phyloP scores from a whole-genome alignment of 2,888 invertebrate species.

The Pristionchus arcanus region DNA sequence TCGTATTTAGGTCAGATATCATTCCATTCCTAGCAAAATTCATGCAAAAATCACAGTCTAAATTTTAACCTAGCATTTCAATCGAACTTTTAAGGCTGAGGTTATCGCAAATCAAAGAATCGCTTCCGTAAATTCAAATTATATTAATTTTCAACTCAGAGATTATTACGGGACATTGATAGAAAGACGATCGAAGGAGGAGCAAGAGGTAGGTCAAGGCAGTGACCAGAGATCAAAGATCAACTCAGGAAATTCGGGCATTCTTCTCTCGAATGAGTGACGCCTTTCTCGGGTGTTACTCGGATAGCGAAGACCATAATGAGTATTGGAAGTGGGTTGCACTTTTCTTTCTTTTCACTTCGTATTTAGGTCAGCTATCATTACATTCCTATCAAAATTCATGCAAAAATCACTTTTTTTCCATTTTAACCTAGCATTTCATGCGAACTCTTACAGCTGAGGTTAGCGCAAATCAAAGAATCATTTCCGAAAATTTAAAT shows the following conservation, averaged over 20 bases:
- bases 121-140: too few relatives aligned
- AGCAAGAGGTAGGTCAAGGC: slow-evolving; percentile 38
- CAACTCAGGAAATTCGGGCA: slow-evolving; percentile 36
- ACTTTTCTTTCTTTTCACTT: neutral
- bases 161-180: slow-evolving; percentile 52
- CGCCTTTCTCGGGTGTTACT: slow-evolving; percentile 46
- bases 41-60: neutral
- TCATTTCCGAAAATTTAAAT: too few relatives aligned
- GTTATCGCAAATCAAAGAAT: too few relatives aligned
- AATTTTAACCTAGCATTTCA: neutral
- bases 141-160: too few relatives aligned
- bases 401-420: neutral
- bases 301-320: slow-evolving; percentile 11
- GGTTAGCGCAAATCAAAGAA: too few relatives aligned
- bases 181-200: slow-evolving; percentile 24
- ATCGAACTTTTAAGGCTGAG: too few relatives aligned
- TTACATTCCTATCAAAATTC: neutral
- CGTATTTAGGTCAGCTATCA: neutral
- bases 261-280: slow-evolving; percentile 51
- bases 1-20: neutral
- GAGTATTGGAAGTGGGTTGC: slow-evolving; percentile 47
- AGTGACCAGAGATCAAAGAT: slow-evolving; percentile 35
- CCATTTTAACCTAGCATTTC: neutral
- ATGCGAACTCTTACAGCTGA: too few relatives aligned
- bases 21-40: neutral